Conservation (phyloP, 2,113 vertebrate species). For the Myrmecobius fasciatus region DNA sequence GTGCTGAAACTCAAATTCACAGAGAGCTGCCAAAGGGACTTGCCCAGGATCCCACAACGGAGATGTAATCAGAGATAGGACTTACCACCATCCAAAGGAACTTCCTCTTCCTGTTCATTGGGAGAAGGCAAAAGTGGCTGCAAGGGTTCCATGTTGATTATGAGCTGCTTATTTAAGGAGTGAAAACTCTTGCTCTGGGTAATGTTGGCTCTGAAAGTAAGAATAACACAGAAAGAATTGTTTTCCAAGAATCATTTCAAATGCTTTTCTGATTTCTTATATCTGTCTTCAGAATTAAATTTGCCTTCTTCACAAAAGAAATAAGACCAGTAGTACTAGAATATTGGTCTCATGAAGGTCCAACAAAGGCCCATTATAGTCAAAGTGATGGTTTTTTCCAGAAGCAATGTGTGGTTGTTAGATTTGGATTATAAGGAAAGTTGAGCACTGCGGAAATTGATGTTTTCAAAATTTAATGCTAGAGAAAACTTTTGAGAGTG, state of each 20-base stretch:
- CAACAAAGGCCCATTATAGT: not conserved
- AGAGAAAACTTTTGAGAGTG: not conserved
- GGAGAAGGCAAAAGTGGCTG: constrained; percentile 92
- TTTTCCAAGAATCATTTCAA: constrained; percentile 24
- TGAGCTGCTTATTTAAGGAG: constrained; percentile 96
- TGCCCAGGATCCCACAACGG: not conserved
- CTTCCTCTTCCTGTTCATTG: constrained; percentile 89
- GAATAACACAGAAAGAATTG: not conserved
- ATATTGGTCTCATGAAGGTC: not conserved
- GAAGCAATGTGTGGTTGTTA: not conserved
- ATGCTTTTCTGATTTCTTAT: not conserved
- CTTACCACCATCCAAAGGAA: constrained; percentile 87
- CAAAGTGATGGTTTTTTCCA: not conserved
- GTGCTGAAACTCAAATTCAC: not conserved
- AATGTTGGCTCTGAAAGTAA: constrained; percentile 89
- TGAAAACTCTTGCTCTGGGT: constrained; percentile 94
- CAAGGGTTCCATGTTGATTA: constrained; percentile 97
- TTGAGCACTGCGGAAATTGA: not conserved
- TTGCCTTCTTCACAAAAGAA: not conserved
- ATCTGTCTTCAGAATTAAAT: not conserved
- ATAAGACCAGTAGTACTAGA: not conserved
- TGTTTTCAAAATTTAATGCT: not conserved
- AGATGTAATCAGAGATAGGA: not conserved
- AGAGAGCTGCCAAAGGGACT: not conserved
- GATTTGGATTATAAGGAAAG: not conserved